Conservation (phyloP, 2,113 vertebrate species). For the Takifugu bimaculatus region DNA sequence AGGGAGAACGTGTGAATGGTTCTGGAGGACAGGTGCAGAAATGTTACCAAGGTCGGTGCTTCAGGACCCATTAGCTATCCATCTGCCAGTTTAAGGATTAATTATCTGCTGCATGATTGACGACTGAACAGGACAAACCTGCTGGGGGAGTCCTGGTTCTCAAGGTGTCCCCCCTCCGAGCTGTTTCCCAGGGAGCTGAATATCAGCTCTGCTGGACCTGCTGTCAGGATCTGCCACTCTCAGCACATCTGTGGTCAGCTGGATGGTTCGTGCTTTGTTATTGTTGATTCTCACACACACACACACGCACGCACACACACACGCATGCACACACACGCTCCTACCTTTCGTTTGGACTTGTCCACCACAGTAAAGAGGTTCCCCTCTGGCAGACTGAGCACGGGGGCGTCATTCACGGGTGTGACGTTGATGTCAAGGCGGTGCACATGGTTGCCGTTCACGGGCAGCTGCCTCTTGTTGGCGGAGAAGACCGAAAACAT, state of each 20-base stretch:
- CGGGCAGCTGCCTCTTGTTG: slow-evolving; percentile 66
- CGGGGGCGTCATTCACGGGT: slow-evolving; percentile 81
- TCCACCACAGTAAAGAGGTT: slow-evolving; percentile 79
- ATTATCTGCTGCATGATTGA: slow-evolving; percentile 8
- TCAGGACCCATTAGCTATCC: too few species aligned
- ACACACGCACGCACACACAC: not conserved
- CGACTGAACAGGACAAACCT: slow-evolving; percentile 40
- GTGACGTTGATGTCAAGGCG: slow-evolving; percentile 77
- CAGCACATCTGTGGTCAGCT: slow-evolving; percentile 71
- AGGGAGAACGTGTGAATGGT: slow-evolving; percentile 76
- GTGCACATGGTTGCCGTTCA: slow-evolving; percentile 64
- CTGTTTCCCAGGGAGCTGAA: slow-evolving; percentile 80
- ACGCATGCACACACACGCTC: not conserved
- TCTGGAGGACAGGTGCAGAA: slow-evolving; percentile 36
- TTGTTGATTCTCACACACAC: not conserved
- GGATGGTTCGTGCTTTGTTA: slow-evolving; percentile 8
- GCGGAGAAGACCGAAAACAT: slow-evolving; percentile 79
- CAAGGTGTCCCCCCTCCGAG: slow-evolving; percentile 79
- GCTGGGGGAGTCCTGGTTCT: slow-evolving; percentile 68
- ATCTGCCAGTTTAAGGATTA: not conserved
- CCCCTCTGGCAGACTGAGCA: slow-evolving; percentile 78
- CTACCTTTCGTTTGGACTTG: slow-evolving; percentile 75
- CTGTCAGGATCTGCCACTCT: slow-evolving; percentile 80
- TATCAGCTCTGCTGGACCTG: slow-evolving; percentile 64
- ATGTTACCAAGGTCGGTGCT: too few species aligned